Percentiles rank a stretch among this genome's conserved stretches.
These are phyloP conservation scores for Noctua janthe DNA, from an alignment of 2,888 invertebrate species.

Conservation along the genomic window DNA sequence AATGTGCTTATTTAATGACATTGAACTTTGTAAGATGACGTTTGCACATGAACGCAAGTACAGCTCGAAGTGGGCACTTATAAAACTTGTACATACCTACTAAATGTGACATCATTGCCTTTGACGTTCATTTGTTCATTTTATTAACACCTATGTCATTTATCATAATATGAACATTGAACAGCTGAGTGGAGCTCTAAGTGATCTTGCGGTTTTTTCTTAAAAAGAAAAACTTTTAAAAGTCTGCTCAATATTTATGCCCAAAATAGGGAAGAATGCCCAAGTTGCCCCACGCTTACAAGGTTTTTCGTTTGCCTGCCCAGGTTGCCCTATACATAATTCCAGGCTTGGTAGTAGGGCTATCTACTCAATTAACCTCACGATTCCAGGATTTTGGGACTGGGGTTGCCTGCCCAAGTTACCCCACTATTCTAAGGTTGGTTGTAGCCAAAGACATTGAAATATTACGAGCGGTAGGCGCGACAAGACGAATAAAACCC, in stretches of 20 bases:
- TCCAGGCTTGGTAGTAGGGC: neutral
- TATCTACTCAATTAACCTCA: neutral
- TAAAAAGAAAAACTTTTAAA: neutral
- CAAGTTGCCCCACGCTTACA: neutral
- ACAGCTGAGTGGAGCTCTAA: conserved; percentile 27
- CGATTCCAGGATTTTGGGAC: neutral
- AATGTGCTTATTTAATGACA: conserved; percentile 1
- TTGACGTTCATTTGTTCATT: conserved; percentile 17
- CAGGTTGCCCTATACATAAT: neutral
- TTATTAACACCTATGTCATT: conserved; percentile 53
- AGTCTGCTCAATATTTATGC: too few relatives aligned
- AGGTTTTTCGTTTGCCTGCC: neutral
- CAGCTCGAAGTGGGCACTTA: conserved; percentile 30
- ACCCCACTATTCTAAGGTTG: neutral
- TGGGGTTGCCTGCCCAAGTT: neutral
- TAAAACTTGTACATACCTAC: neutral
- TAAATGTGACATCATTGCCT: conserved; percentile 50
- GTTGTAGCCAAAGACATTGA: too few relatives aligned
- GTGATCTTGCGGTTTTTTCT: neutral
- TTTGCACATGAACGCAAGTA: conserved; percentile 32
- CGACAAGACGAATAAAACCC: too few relatives aligned
- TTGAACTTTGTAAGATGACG: conserved; percentile 47
- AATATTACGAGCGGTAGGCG: too few relatives aligned
- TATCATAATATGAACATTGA: conserved; percentile 39
- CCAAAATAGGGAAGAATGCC: neutral